Evolutionary conservation across 1,140 invertebrate genomes (phyloP).

Genomic region (Cydia strobilella): DNA sequence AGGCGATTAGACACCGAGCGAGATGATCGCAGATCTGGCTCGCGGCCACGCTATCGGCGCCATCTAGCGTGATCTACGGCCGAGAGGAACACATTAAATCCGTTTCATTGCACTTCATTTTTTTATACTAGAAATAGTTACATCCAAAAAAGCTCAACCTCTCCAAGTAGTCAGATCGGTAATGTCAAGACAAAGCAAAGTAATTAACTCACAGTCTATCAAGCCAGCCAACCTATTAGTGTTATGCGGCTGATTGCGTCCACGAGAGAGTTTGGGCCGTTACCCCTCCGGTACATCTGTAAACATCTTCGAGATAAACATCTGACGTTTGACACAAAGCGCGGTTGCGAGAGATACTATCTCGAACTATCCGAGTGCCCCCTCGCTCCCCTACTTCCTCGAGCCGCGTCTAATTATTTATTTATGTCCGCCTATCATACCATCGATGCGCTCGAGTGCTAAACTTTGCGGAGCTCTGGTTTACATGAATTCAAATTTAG

Average conservation of each 20-base stretch:
- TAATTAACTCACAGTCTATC: slow-evolving; percentile 68
- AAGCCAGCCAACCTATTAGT: slow-evolving; percentile 55
- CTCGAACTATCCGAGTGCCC: slow-evolving; percentile 64
- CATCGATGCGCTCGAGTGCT: slow-evolving; percentile 73
- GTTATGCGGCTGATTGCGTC: slow-evolving; percentile 67
- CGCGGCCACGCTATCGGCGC: slow-evolving; percentile 62
- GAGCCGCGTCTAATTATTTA: slow-evolving; percentile 75
- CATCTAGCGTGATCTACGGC: slow-evolving; percentile 61
- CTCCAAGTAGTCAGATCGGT: slow-evolving; percentile 34
- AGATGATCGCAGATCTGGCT: slow-evolving; percentile 69
- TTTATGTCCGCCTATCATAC: slow-evolving; percentile 71
- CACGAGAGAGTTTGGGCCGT: slow-evolving; percentile 59
- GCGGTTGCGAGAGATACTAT: slow-evolving; percentile 73
- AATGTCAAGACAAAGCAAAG: slow-evolving; percentile 47
- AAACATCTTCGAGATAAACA: slow-evolving; percentile 76
- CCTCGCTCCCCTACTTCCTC: slow-evolving; percentile 50
- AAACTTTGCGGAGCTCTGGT: slow-evolving; percentile 53
- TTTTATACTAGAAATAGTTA: slow-evolving; percentile 18
- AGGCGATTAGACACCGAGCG: slow-evolving; percentile 51
- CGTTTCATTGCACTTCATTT: slow-evolving; percentile 16
- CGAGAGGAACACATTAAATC: slow-evolving; percentile 9
- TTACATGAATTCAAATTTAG: slow-evolving; percentile 72
- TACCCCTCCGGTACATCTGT: slow-evolving; percentile 74
- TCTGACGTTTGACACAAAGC: slow-evolving; percentile 80
- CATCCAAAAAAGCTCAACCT: slow-evolving; percentile 21